Conservation (phyloP, 1,140 invertebrate species). For the Mactra quadrangularis region DNA sequence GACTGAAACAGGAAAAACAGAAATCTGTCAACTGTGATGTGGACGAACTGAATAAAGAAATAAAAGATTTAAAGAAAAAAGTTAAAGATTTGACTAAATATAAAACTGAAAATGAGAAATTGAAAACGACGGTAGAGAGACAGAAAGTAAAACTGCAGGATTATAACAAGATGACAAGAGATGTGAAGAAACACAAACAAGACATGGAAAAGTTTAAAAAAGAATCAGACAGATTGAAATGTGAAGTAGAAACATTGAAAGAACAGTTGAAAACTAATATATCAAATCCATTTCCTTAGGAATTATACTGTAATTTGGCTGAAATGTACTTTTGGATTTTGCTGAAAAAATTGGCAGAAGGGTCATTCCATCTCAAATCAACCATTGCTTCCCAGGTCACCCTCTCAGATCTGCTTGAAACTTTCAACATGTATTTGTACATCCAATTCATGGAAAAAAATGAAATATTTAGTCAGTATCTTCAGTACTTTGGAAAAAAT, state of each 20-base stretch:
- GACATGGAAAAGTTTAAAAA: conserved; percentile 57
- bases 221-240: conserved; percentile 37
- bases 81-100: conserved; percentile 34
- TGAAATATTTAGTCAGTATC: too few relatives aligned
- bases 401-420: too few relatives aligned
- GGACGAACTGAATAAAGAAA: conserved; percentile 38
- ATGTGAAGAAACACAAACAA: conserved; percentile 40
- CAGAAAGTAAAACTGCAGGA: conserved; percentile 59
- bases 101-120: conserved; percentile 51
- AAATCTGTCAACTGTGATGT: background rate
- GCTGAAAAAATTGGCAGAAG: too few relatives aligned
- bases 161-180: conserved; percentile 47
- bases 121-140: conserved; percentile 40
- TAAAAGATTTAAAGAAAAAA: conserved; percentile 58
- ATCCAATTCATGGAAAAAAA: too few relatives aligned
- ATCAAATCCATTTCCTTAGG: conserved; percentile 36
- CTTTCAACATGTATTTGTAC: too few relatives aligned
- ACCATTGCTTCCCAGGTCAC: too few relatives aligned
- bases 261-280: conserved; percentile 51
- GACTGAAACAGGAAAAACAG: conserved; percentile 34
- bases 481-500: too few relatives aligned
- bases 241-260: conserved; percentile 35
- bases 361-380: too few relatives aligned
- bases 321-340: too few relatives aligned
- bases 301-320: background rate